phyloP scores from a whole-genome alignment of 2,113 vertebrate genomes.

The Aleadryas rufinucha region DNA sequence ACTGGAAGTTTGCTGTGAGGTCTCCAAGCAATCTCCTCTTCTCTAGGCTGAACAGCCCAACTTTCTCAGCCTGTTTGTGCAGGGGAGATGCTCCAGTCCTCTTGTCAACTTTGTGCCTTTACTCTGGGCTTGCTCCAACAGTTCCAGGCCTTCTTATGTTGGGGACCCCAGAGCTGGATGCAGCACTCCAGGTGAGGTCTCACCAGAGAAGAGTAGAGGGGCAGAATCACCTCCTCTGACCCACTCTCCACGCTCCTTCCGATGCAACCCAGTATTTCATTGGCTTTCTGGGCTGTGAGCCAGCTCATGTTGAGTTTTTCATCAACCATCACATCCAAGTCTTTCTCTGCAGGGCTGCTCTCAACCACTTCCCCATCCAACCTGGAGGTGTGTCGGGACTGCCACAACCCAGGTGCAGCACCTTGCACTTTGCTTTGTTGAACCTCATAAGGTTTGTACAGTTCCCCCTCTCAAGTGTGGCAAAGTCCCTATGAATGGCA shows the following conservation, averaged over 20 bases:
- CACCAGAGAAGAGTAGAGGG: background rate
- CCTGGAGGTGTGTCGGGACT: fast-evolving
- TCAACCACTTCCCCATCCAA: background rate
- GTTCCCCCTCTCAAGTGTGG: background rate
- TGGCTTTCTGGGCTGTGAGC: background rate
- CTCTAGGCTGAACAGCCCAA: background rate
- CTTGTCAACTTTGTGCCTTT: background rate
- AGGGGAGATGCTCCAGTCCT: background rate
- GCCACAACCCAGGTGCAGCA: fast-evolving
- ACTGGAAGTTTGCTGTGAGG: background rate
- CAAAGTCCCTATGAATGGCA: background rate
- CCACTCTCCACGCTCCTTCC: background rate
- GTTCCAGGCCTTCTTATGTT: background rate
- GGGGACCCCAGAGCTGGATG: background rate
- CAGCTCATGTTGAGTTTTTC: background rate
- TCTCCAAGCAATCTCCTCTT: background rate
- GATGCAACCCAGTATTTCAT: background rate
- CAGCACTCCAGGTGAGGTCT: background rate
- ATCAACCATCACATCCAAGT: background rate
- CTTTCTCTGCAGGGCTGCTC: background rate
- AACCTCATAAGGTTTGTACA: background rate
- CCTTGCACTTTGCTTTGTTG: background rate
- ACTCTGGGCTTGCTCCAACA: background rate
- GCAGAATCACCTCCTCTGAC: background rate
- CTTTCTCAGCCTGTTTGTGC: background rate